A percentile compares a stretch with the other conserved stretches of the same genome.
These are phyloP conservation scores for Pollenia amentaria DNA, from an alignment of 2,888 invertebrate species.

Conservation along the genomic window DNA sequence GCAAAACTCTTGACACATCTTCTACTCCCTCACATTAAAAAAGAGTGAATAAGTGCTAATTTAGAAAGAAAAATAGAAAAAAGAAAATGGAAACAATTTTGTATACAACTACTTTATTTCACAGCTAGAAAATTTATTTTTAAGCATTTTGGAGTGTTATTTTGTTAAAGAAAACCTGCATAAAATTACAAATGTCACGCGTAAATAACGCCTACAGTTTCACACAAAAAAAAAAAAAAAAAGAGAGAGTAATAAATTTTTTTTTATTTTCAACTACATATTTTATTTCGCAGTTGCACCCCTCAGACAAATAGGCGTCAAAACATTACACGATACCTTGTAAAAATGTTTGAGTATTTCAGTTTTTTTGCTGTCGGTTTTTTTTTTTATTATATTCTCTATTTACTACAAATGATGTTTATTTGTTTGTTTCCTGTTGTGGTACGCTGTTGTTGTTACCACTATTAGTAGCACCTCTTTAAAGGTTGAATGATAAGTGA, in stretches of 20 bases:
- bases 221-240: background rate
- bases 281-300: slow-evolving; percentile 32
- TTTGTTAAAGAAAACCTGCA: slow-evolving; percentile 40
- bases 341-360: slow-evolving; percentile 7
- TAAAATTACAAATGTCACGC: slow-evolving; percentile 68
- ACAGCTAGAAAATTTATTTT: slow-evolving; percentile 4
- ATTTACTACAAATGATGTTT: slow-evolving; percentile 22
- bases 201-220: slow-evolving; percentile 56
- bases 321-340: slow-evolving; percentile 33
- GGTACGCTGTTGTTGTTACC: slow-evolving; percentile 7
- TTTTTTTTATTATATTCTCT: background rate
- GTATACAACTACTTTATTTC: background rate
- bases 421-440: slow-evolving; percentile 6
- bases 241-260: background rate
- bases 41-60: background rate
- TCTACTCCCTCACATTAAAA: background rate
- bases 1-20: slow-evolving; percentile 13
- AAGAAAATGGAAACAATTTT: background rate
- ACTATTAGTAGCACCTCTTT: background rate
- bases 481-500: background rate
- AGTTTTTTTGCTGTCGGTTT: background rate
- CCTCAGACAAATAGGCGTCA: slow-evolving; percentile 55
- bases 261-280: slow-evolving; percentile 1
- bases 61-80: background rate
- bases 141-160: background rate